phyloP scores from a whole-genome alignment of 2,797 vertebrate genomes.

The Coluber constrictor region DNA sequence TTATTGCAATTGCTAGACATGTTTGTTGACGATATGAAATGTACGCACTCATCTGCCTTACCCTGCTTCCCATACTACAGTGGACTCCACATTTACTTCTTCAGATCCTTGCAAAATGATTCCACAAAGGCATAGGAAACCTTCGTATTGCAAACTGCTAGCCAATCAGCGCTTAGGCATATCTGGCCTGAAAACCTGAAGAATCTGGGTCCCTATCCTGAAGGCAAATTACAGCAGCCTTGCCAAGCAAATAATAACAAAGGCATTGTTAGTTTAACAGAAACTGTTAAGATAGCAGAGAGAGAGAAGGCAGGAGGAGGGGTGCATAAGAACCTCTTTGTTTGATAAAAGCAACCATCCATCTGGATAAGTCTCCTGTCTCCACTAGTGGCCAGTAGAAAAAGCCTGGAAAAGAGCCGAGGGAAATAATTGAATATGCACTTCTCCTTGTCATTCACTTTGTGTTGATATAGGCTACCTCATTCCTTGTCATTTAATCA shows the following conservation, averaged over 20 bases:
- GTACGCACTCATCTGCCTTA: neutral
- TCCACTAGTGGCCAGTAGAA: conserved; percentile 10
- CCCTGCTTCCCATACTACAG: neutral
- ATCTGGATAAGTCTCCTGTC: neutral
- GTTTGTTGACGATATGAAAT: neutral
- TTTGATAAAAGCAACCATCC: neutral
- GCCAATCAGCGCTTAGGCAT: neutral
- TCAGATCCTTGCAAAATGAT: neutral
- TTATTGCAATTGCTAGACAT: neutral
- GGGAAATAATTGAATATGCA: neutral
- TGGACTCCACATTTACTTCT: neutral
- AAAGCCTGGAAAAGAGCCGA: neutral
- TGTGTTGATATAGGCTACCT: conserved; percentile 6
- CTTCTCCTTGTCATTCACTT: conserved; percentile 1
- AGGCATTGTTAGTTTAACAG: neutral
- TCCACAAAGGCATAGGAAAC: neutral
- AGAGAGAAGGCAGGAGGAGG: neutral
- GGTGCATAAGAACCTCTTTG: neutral
- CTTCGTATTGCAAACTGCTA: neutral
- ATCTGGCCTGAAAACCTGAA: neutral
- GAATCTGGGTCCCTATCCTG: neutral
- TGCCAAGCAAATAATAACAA: neutral
- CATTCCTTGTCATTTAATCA: neutral
- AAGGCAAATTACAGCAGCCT: neutral
- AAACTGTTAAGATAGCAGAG: neutral